Conservation (phyloP, 2,113 vertebrate species). For the Guaruba guarouba region DNA sequence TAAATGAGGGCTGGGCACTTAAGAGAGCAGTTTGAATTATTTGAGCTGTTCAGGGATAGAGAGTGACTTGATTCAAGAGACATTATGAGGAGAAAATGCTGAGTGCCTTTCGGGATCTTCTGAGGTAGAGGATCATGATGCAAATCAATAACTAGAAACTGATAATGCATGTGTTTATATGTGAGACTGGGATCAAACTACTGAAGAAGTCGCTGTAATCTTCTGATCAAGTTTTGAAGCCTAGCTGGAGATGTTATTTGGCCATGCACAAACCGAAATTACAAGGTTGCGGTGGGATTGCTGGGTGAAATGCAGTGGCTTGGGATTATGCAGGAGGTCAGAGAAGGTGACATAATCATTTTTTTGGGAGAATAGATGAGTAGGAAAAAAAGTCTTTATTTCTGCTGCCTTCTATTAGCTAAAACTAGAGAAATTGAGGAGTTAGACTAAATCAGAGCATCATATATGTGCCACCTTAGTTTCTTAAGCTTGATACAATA, state of each 20-base stretch:
- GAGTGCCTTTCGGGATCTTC: background rate
- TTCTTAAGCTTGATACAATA: background rate
- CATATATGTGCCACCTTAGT: background rate
- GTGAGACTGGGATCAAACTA: background rate
- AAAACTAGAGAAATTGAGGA: background rate
- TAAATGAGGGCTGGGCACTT: conserved; percentile 40
- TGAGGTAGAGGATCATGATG: background rate
- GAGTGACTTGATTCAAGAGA: background rate
- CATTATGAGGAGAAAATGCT: background rate
- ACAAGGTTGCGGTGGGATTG: background rate
- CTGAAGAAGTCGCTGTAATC: background rate
- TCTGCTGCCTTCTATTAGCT: background rate
- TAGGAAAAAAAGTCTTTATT: background rate
- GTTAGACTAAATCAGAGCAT: background rate
- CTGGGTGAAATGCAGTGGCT: background rate
- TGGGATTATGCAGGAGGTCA: background rate
- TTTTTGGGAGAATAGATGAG: background rate
- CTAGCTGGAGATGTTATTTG: background rate
- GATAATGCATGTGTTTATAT: rapidly evolving
- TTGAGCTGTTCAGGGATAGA: background rate
- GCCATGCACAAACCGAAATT: background rate
- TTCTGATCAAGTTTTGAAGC: background rate
- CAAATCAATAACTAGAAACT: background rate
- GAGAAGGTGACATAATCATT: background rate
- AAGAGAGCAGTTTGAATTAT: conserved; percentile 6